Conservation (phyloP, 1,140 invertebrate genomes). For the Calliphora vicina region DNA sequence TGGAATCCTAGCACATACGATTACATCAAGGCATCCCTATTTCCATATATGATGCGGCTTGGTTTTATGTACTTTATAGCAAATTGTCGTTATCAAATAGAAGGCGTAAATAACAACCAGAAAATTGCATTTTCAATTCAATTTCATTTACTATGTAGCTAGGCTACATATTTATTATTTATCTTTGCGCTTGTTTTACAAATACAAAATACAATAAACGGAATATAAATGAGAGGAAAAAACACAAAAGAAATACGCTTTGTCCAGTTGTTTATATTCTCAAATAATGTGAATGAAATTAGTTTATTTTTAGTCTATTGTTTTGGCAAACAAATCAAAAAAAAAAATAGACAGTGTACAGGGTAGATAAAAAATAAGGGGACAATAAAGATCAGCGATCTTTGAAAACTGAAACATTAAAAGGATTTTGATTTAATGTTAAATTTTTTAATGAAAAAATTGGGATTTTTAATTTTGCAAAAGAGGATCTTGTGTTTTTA, state of each 20-base stretch:
- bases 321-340: not conserved
- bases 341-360: not conserved
- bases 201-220: not conserved
- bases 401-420: too few species aligned
- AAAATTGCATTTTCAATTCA: not conserved
- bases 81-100: not conserved
- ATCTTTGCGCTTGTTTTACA: not conserved
- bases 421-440: too few species aligned
- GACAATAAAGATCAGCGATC: not conserved
- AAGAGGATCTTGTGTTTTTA: too few species aligned
- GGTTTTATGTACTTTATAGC: not conserved
- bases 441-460: too few species aligned
- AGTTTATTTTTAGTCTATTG: not conserved
- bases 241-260: not conserved
- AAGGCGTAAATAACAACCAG: not conserved
- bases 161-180: conserved; percentile 6
- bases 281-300: not conserved
- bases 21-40: too few species aligned
- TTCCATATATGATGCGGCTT: too few species aligned
- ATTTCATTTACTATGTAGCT: too few species aligned
- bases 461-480: too few species aligned
- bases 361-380: not conserved
- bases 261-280: not conserved
- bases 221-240: not conserved
- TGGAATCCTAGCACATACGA: too few species aligned